These are phyloP conservation scores for Cydia pomonella DNA, from an alignment of 1,140 invertebrate genomes.

Conservation along the genomic window DNA sequence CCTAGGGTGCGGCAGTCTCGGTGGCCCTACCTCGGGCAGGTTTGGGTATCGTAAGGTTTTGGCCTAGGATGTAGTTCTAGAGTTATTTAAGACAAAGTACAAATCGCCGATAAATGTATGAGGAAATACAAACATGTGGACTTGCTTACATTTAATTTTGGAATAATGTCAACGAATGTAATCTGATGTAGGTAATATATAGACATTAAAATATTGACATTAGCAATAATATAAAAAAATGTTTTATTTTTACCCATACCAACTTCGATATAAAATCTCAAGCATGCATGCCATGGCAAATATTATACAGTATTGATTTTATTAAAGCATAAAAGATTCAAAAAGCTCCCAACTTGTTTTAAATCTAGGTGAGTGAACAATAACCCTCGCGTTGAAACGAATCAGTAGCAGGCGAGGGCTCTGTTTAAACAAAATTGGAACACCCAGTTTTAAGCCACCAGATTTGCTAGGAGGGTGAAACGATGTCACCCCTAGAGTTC, in stretches of 20 bases:
- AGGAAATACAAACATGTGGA: constrained; percentile 61
- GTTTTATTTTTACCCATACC: constrained; percentile 66
- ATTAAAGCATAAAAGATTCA: not conserved
- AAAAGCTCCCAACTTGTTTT: constrained; percentile 23
- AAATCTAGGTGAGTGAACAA: constrained; percentile 30
- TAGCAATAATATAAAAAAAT: constrained; percentile 81
- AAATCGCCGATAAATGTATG: constrained; percentile 72
- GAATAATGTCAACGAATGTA: constrained; percentile 81
- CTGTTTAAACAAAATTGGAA: constrained; percentile 33
- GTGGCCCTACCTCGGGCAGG: constrained; percentile 76
- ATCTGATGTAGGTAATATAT: constrained; percentile 81
- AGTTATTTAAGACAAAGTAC: constrained; percentile 76
- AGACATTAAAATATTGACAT: constrained; percentile 80
- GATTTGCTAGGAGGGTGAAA: constrained; percentile 29
- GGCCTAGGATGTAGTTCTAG: constrained; percentile 79
- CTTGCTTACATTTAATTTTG: constrained; percentile 74
- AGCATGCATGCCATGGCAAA: not conserved
- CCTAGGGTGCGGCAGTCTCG: constrained; percentile 1
- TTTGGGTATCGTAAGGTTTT: constrained; percentile 81
- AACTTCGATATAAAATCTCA: not conserved
- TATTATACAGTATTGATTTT: not conserved
- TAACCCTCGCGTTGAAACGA: constrained; percentile 31
- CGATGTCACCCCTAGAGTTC: constrained; percentile 32
- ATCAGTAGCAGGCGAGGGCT: constrained; percentile 23
- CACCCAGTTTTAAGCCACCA: constrained; percentile 32